These are phyloP conservation scores for Temnothorax longispinosus DNA, from an alignment of 1,140 invertebrate species.

Conservation along the genomic window DNA sequence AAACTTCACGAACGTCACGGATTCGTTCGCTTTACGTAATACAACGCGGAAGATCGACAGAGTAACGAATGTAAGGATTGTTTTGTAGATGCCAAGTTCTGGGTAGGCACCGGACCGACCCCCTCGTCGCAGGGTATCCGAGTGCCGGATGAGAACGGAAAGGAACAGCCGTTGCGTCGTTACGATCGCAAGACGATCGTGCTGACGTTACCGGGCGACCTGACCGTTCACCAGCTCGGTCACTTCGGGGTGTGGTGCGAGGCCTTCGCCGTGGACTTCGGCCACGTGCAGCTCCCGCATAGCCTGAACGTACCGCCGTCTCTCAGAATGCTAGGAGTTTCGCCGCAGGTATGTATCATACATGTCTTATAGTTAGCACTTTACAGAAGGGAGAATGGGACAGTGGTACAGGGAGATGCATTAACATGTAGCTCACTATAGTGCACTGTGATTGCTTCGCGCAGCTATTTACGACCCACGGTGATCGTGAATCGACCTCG, in stretches of 20 bases:
- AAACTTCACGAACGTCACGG: background rate
- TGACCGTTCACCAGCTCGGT: constrained; percentile 88
- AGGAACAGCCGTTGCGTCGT: constrained; percentile 90
- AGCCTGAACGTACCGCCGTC: constrained; percentile 94
- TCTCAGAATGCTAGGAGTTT: constrained; percentile 96
- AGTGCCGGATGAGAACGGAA: constrained; percentile 96
- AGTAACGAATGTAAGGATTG: background rate
- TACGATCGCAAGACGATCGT: constrained; percentile 95
- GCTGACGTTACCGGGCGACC: constrained; percentile 92
- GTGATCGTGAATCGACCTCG: background rate
- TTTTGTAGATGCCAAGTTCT: constrained; percentile 94
- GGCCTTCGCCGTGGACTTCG: constrained; percentile 96
- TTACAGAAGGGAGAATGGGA: background rate
- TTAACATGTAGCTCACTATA: background rate
- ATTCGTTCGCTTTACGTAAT: background rate
- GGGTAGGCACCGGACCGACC: constrained; percentile 92
- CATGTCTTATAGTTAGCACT: background rate
- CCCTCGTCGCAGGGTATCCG: constrained; percentile 92
- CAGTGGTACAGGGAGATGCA: background rate
- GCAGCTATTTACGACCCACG: background rate
- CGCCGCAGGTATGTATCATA: constrained; percentile 92
- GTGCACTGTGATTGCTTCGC: background rate
- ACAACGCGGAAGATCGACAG: background rate
- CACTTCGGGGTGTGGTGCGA: constrained; percentile 94
- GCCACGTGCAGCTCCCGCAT: constrained; percentile 92